Conservation (phyloP, 2,888 invertebrate genomes). For the Acanthosoma haemorrhoidale region DNA sequence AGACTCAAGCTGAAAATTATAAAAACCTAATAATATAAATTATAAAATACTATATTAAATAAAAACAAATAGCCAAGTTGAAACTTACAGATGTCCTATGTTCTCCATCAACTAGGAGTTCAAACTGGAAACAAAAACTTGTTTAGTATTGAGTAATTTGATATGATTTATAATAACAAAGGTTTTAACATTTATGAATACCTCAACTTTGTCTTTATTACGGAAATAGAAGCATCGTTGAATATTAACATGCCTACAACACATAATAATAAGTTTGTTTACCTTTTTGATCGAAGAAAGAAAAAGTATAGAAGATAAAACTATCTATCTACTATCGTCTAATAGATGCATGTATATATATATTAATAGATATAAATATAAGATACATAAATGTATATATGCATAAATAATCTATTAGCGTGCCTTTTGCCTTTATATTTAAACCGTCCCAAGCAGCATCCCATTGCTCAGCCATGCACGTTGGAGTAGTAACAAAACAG, state of each 20-base stretch:
- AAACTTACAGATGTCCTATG: conserved; percentile 1
- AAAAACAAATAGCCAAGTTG: neutral
- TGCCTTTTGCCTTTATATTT: conserved; percentile 32
- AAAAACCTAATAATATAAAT: neutral
- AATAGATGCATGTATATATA: no score
- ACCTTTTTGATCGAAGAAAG: no score
- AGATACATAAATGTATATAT: neutral
- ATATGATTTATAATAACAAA: neutral
- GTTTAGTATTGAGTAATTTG: no score
- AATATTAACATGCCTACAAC: conserved; percentile 33
- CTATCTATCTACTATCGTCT: no score
- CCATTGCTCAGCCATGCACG: conserved; percentile 32
- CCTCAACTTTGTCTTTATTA: conserved; percentile 37
- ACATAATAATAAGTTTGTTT: neutral
- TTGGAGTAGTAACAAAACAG: neutral
- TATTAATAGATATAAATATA: no score
- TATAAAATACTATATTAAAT: neutral
- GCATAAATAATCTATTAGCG: neutral
- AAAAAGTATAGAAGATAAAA: no score
- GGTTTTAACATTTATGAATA: conserved; percentile 1
- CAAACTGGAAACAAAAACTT: conserved; percentile 15
- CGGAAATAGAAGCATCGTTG: conserved; percentile 34
- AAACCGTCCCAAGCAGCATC: conserved; percentile 33
- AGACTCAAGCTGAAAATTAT: conserved; percentile 21
- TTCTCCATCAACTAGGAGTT: conserved; percentile 29